A percentile compares a stretch with the other conserved stretches of the same genome.
These are phyloP conservation scores for Eriocheir sinensis DNA, from an alignment of 1,140 invertebrate species.

Conservation along the genomic window DNA sequence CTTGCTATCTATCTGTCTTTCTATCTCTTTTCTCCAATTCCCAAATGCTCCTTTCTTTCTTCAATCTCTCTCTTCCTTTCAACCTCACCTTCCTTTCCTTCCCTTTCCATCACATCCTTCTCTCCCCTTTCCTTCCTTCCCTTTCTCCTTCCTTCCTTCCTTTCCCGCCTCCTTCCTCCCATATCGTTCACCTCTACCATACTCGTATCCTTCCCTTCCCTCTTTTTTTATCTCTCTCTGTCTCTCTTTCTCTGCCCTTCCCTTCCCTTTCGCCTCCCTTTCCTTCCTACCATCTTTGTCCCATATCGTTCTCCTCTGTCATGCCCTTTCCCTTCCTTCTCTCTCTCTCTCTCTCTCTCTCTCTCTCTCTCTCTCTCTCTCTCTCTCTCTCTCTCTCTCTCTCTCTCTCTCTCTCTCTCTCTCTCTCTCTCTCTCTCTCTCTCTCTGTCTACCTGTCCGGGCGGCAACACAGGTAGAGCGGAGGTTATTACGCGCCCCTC, in stretches of 20 bases:
- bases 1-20: too few relatives aligned
- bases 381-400: not conserved
- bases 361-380: constrained; percentile 39
- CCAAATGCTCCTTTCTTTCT: not conserved
- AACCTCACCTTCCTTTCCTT: not conserved
- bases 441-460: not conserved
- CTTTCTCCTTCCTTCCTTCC: not conserved
- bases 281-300: not conserved
- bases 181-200: not conserved
- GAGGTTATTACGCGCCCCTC: too few relatives aligned
- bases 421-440: not conserved
- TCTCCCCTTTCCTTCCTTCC: not conserved
- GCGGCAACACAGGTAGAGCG: not conserved
- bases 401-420: too few relatives aligned
- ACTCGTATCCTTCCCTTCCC: not conserved
- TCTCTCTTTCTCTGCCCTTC: too few relatives aligned
- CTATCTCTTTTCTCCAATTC: too few relatives aligned
- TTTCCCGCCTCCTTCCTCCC: not conserved
- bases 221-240: too few relatives aligned
- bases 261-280: not conserved
- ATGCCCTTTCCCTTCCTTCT: too few relatives aligned
- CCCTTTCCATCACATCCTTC: not conserved
- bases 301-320: not conserved
- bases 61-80: not conserved
- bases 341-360: constrained; percentile 34